phyloP scores from a whole-genome alignment of 2,113 vertebrate species.

The Dipodomys merriami region DNA sequence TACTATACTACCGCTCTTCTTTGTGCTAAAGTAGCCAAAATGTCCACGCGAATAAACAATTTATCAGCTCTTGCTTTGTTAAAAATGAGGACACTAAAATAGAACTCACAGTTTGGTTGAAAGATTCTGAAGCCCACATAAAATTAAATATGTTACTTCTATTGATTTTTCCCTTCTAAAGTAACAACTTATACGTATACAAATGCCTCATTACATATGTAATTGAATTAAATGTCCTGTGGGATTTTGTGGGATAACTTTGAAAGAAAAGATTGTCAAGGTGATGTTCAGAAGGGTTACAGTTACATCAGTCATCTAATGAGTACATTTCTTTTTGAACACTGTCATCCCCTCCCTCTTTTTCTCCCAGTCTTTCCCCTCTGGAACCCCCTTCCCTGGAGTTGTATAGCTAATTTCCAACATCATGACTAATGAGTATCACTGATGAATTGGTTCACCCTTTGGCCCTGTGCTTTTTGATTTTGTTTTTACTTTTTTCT shows the following conservation, averaged over 20 bases:
- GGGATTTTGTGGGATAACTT: background rate
- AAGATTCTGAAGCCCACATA: background rate
- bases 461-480: too few relatives aligned
- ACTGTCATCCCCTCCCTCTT: too few relatives aligned
- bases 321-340: too few relatives aligned
- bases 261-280: too few relatives aligned
- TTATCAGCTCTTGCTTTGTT: slow-evolving; percentile 5
- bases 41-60: slow-evolving; percentile 30
- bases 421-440: too few relatives aligned
- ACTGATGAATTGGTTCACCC: too few relatives aligned
- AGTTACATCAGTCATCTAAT: too few relatives aligned
- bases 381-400: too few relatives aligned
- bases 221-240: background rate
- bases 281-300: too few relatives aligned
- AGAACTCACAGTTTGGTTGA: background rate
- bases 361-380: too few relatives aligned
- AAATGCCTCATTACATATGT: background rate
- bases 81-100: background rate
- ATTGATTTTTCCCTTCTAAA: background rate
- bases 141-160: background rate
- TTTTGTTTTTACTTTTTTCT: too few relatives aligned
- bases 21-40: slow-evolving; percentile 53
- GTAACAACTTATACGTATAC: background rate
- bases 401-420: too few relatives aligned
- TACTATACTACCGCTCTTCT: slow-evolving; percentile 62